Conservation (phyloP, 2,797 vertebrate genomes). For the Salmo trutta region DNA sequence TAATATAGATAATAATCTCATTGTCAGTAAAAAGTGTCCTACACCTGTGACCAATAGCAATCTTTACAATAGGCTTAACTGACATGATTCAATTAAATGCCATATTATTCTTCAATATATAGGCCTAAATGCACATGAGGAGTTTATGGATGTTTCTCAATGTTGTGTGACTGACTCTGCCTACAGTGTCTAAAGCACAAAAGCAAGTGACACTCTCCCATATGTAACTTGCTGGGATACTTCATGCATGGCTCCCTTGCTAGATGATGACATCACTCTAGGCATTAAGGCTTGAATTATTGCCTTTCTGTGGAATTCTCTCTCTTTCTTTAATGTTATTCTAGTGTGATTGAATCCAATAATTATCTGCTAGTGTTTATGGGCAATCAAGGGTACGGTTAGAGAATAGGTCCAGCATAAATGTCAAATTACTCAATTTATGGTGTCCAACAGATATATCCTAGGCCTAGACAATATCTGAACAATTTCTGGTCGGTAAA, state of each 20-base stretch:
- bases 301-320: too few relatives aligned
- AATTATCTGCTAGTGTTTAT: too few relatives aligned
- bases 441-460: background rate
- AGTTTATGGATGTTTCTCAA: background rate
- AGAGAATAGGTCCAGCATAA: too few relatives aligned
- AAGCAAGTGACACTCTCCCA: background rate
- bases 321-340: too few relatives aligned
- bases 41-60: too few relatives aligned
- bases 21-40: background rate
- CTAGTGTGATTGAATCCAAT: too few relatives aligned
- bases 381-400: too few relatives aligned
- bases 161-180: background rate
- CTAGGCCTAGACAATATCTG: background rate
- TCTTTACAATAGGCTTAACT: background rate
- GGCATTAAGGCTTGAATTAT: too few relatives aligned
- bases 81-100: background rate
- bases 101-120: background rate
- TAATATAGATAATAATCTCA: too few relatives aligned
- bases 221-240: too few relatives aligned
- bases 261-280: too few relatives aligned
- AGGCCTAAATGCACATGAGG: background rate
- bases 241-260: too few relatives aligned
- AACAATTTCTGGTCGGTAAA: background rate
- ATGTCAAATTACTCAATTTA: background rate
- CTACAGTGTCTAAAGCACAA: background rate